phyloP scores from a whole-genome alignment of 1,140 invertebrate genomes.

The Anastatus disparis region DNA sequence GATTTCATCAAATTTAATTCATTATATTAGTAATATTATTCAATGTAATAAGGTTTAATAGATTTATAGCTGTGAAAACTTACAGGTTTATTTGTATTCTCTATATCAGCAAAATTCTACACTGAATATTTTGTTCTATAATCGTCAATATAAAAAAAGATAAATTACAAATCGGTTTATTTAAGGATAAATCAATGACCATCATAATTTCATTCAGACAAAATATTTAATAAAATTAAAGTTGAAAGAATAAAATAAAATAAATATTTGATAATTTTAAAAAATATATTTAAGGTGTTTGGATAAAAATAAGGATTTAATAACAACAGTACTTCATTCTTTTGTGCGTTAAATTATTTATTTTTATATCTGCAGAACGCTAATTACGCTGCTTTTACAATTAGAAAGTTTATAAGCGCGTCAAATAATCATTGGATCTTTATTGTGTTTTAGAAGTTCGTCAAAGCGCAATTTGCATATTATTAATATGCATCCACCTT shows the following conservation, averaged over 20 bases:
- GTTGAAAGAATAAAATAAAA: not conserved
- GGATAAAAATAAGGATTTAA: not conserved
- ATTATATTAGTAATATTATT: no score
- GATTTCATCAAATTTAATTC: no score
- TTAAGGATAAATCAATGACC: no score
- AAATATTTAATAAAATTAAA: no score
- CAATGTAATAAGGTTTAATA: no score
- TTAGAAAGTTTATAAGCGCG: conserved; percentile 30
- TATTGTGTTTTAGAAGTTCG: conserved; percentile 24
- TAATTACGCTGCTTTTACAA: conserved; percentile 40
- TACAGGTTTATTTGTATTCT: no score
- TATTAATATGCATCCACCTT: conserved; percentile 15
- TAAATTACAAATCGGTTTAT: no score
- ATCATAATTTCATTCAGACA: no score
- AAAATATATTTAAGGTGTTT: not conserved
- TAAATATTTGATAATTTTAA: not conserved
- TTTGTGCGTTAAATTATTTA: conserved; percentile 43
- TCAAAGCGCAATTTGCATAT: conserved; percentile 25
- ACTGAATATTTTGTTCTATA: no score
- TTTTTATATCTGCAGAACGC: conserved; percentile 35
- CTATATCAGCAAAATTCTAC: no score
- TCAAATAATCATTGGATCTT: conserved; percentile 26
- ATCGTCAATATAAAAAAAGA: no score
- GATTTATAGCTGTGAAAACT: no score
- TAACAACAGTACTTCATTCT: conserved; percentile 11